Base-by-base conservation (phyloP, 2,797 vertebrate species). In the Aulostomus chinensis region DNA sequence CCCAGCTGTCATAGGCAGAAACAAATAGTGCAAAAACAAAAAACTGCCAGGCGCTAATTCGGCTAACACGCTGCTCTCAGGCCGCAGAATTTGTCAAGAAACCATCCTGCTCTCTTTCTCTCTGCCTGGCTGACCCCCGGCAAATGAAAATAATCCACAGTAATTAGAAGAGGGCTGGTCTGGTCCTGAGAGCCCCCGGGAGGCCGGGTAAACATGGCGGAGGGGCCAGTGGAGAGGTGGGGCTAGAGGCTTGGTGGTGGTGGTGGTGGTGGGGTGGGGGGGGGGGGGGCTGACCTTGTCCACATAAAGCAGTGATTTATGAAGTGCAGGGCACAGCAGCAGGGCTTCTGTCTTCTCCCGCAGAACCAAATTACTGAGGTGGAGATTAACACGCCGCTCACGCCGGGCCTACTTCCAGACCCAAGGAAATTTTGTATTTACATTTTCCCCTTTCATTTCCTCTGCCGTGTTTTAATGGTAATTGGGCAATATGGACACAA, bases 231-330 rank as follows among this genome's bases (percentile, higher is more conserved):
- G 32, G 45, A 35, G 25, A 91, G 93, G 92, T 90, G 91, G 91
- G 93, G 94, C 92, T 90, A 58, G 46, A 25, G 6, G 6, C 24
- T 2, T 43, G 28, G 53, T 47, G 12, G 31, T 2, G 89, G 77
- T 25, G 34, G 16, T 91, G 91, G 92, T 93, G 92, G 88, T 91
- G 87, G 80, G 88, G 93, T 97, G 96, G 29, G 34, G 16, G 92
- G 91, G 92, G 93, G 92, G 88, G 91, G 87, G 80, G 88, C 93
- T 97, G 96, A 98, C 95, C 95, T 95, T 96, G 94, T 98, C 95
- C 95, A 97, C 95, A 97, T 97, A 97, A 96, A 98, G 95, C 94
- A 90, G 95, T 97, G 95, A 99, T 98, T 99, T 99, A 98, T 97
- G 94, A 95, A 96, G 94, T 94, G 94, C 92, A 94, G 96, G 95